These are phyloP conservation scores for Anhinga rufa DNA, from an alignment of 2,113 vertebrate genomes.

Conservation along the genomic window DNA sequence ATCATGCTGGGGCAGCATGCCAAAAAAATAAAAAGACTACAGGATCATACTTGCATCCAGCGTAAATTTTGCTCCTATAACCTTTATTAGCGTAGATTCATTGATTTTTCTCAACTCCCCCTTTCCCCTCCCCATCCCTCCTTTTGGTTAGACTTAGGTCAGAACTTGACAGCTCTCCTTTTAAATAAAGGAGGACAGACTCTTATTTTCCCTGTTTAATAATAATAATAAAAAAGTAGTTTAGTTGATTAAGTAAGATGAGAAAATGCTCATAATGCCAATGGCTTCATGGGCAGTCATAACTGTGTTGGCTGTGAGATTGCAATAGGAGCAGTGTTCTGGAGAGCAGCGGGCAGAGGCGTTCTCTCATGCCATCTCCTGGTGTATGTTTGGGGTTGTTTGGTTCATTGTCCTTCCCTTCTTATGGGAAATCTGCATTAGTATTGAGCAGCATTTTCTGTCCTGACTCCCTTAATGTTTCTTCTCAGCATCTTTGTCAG, in stretches of 20 bases:
- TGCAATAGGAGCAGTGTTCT: background rate
- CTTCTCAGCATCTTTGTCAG: background rate
- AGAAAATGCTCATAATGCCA: background rate
- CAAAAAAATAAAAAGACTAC: constrained; percentile 71
- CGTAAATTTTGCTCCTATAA: constrained; percentile 74
- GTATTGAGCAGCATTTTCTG: background rate
- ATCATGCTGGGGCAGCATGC: constrained; percentile 75
- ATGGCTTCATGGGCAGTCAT: background rate
- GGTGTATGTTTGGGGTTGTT: background rate
- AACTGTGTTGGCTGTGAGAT: background rate
- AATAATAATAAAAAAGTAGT: background rate
- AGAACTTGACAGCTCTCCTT: constrained; percentile 58
- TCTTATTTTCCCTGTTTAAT: background rate
- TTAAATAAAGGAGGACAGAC: constrained; percentile 42
- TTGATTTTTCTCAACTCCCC: constrained; percentile 63
- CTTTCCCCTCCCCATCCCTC: background rate
- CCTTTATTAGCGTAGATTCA: constrained; percentile 75
- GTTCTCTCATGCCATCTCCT: background rate
- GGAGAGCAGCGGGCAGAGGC: background rate
- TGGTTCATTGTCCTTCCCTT: background rate
- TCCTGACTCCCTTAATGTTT: background rate
- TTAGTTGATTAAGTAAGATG: background rate
- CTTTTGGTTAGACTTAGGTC: constrained; percentile 57
- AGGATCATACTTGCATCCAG: constrained; percentile 69
- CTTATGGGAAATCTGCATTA: fast-evolving